Base-by-base conservation (phyloP, 2,797 vertebrate genomes). In the Loriculus beryllinus region DNA sequence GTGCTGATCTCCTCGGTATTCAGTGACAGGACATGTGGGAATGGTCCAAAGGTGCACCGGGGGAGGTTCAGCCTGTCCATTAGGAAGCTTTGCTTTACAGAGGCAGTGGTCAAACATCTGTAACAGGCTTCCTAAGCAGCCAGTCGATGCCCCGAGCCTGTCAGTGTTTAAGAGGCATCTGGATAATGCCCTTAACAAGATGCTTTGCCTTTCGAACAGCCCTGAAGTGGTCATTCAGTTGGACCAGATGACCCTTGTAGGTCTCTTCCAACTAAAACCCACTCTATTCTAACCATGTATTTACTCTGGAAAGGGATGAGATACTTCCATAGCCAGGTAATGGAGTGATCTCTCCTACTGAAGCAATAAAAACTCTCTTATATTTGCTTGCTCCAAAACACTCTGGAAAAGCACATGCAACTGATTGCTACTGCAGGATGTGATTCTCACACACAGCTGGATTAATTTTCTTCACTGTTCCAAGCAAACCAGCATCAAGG, bases 371-470 rank as follows among this genome's bases (percentile, higher is more conserved):
- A 74, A 7, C 5, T 37, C 2, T 2, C 23, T n/a, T 25, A 29
- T 51, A 17, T 64, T 43, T 62, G 37, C 60, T 92, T 5, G 1
- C 33, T 69, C 40, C 65, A 72, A 92, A 54, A 45, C 35, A 48
- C 37, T 19, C 37, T 22, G 23, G 37, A 68, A 91, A 91, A 60
- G 26, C 52, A 43, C 22, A 60, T 3, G 14, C 37, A 82, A 56
- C 26, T 11, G 6, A 69, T 19, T 37, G 67, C 14, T 51, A 5
- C 57, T 39, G 59, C 6, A 1, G 51, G 56, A 74, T 14, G 18
- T 0, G 0, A 49, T 20, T 49, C 79, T 75, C 20, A 17, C 19
- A 64, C 0, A 2, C 37, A 78, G 49, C 15, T 3, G 1, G 51
- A 68, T 64, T 57, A 1, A 3, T 69, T 92, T 87, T 57, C 80